Evolutionary conservation across 2,113 vertebrate genomes (phyloP).

Genomic region (Haliaeetus leucogaster): DNA sequence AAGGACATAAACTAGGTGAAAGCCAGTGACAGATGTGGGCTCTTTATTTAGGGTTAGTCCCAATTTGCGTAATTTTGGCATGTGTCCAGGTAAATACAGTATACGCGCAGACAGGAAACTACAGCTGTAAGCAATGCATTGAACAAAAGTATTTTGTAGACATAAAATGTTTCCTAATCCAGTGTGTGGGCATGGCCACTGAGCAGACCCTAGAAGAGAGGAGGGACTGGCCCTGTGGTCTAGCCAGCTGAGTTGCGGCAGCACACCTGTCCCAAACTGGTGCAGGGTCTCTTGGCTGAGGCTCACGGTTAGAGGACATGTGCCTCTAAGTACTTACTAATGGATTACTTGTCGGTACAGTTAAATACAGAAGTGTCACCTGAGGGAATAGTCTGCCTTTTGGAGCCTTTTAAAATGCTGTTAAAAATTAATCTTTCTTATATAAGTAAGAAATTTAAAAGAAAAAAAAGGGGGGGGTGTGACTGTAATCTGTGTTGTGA

Average conservation of each 20-base stretch:
- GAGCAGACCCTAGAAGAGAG: not conserved
- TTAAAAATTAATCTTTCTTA: not conserved
- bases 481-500: not conserved
- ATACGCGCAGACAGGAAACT: not conserved
- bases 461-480: rapidly evolving
- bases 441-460: not conserved
- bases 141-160: not conserved
- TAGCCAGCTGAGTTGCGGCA: not conserved
- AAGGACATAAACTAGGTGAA: not conserved
- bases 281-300: not conserved
- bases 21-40: not conserved
- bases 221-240: not conserved
- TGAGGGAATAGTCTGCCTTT: not conserved
- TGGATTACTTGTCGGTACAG: not conserved
- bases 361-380: not conserved
- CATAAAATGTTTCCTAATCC: not conserved
- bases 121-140: rapidly evolving
- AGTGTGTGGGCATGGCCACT: rapidly evolving
- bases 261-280: not conserved
- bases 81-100: not conserved
- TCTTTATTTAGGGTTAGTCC: not conserved
- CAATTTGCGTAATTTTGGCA: not conserved
- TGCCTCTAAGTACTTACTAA: not conserved
- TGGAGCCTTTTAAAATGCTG: not conserved
- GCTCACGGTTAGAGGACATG: not conserved